Percentiles rank a stretch among this genome's conserved stretches.
phyloP scores from a whole-genome alignment of 2,797 vertebrate species.

The Xerus rutilus region DNA sequence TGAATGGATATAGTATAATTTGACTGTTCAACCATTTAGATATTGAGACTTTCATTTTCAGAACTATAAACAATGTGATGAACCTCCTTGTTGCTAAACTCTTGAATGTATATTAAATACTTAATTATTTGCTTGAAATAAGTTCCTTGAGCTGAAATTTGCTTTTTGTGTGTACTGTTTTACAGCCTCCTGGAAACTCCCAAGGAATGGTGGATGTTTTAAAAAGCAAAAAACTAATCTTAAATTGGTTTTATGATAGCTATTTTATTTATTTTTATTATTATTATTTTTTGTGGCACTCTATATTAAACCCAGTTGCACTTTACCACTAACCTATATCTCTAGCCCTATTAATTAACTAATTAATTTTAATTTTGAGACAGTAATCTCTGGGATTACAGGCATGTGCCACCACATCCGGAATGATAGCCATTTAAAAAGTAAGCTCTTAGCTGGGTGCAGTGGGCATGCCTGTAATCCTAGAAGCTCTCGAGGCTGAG shows the following conservation, averaged over 20 bases:
- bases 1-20: constrained; percentile 15
- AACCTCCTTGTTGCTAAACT: not conserved
- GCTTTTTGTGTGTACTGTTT: not conserved
- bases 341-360: too few species aligned
- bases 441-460: too few species aligned
- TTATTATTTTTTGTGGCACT: too few species aligned
- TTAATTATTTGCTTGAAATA: constrained; percentile 47
- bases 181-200: not conserved
- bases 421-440: constrained; percentile 46
- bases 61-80: constrained; percentile 35
- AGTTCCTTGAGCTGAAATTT: constrained; percentile 59
- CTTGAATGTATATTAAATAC: constrained; percentile 25
- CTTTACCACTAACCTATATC: too few species aligned
- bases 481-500: too few species aligned
- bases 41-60: constrained; percentile 60
- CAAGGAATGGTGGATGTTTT: constrained; percentile 42
- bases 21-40: constrained; percentile 30
- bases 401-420: too few species aligned
- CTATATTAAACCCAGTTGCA: too few species aligned
- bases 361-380: too few species aligned
- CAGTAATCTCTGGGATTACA: too few species aligned
- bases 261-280: too few species aligned
- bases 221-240: constrained; percentile 32
- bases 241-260: constrained; percentile 40
- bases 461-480: too few species aligned